Evolutionary conservation across 2,888 invertebrate species (phyloP).

Genomic region (Cerceris rybyensis): DNA sequence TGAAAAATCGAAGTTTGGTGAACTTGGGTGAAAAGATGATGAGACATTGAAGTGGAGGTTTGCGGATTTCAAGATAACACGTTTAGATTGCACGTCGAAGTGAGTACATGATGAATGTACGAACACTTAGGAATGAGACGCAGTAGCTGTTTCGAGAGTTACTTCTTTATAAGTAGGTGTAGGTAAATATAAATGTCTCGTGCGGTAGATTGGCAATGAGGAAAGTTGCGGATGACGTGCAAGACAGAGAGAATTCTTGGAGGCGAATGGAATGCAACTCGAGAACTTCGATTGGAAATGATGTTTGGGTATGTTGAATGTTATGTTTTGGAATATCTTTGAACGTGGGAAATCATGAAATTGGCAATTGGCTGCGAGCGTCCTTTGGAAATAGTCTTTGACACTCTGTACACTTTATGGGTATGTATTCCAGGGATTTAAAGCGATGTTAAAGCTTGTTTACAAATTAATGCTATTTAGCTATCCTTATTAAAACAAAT

Average conservation of each 20-base stretch:
- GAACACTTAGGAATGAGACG: background rate
- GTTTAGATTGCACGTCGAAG: background rate
- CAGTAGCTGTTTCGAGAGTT: background rate
- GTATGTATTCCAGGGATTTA: no score
- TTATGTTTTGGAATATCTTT: no score
- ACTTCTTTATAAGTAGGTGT: background rate
- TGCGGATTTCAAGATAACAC: background rate
- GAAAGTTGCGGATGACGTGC: slow-evolving; percentile 6
- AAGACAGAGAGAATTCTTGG: slow-evolving; percentile 2
- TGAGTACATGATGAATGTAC: background rate
- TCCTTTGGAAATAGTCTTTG: no score
- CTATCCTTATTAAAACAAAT: no score
- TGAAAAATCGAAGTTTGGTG: background rate
- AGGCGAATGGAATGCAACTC: slow-evolving; percentile 19
- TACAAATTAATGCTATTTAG: no score
- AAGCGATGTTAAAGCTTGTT: no score
- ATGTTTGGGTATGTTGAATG: no score
- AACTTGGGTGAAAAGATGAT: background rate
- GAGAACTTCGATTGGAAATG: slow-evolving; percentile 1
- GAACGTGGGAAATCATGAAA: no score
- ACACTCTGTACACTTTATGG: no score
- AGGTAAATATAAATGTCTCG: background rate
- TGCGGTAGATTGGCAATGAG: background rate
- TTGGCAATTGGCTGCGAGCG: no score
- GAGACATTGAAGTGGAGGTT: background rate